Base-by-base conservation (phyloP, 2,113 vertebrate species). In the Pampusana beccarii region DNA sequence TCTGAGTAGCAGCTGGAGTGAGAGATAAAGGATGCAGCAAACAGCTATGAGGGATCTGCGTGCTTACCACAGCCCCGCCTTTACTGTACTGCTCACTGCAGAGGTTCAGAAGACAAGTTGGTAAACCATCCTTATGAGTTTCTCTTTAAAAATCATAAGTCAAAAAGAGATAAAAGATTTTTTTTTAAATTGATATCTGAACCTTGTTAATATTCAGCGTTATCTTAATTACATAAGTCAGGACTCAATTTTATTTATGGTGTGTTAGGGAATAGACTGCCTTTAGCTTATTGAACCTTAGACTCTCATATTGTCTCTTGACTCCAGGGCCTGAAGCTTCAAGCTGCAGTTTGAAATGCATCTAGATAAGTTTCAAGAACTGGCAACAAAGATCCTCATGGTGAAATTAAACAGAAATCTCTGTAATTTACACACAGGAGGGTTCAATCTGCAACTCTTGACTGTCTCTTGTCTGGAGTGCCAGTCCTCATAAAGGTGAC, bases 341-440 rank as follows among this genome's bases (percentile, higher is more conserved):
- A 74, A 95, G 44, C 15, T 71, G 60, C 26, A 18, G 13, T 75
- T 95, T 95, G 65, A 91, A 86, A 86, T 44, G 23, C 10, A 29
- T 28, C 7, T 53, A 44, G 50, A 23, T 60, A 74, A 88, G 29
- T 75, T 93, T 88, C 44, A 65, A 88, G 72, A 93, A 57, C 53
- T 61, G 57, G 6, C 60, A 95, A 51, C 28, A 50, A 54, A 90
- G 44, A 67, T 62, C 15, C 38, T 91, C 2, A 8, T 28, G 18
- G 34, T 84, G 57, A 75, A 92, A 69, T 86, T 79, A 95, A 92
- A 87, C 38, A 90, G 65, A 77, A 93, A 71, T 74, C 19, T 58
- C 56, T 36, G 48, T 72, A 71, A 86, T 79, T 86, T 86, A 69
- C 46, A 72, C 29, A 61, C 20, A 80, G 58, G 48, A 81, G 38